Evolutionary conservation across 2,888 invertebrate genomes (phyloP).

Genomic region (Aspidiotus destructor): DNA sequence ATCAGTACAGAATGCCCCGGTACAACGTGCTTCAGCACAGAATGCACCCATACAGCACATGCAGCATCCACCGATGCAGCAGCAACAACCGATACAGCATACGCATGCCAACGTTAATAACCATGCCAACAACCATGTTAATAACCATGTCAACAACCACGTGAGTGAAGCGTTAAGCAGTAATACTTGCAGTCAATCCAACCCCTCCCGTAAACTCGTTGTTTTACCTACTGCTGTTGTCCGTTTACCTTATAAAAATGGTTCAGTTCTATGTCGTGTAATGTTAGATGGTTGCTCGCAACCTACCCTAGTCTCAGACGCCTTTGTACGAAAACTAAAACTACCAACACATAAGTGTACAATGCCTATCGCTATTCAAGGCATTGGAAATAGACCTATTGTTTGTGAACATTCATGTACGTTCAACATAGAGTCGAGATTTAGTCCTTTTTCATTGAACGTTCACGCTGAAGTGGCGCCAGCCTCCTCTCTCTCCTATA

Average conservation of each 20-base stretch:
- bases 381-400: not conserved
- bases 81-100: too few species aligned
- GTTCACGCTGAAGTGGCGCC: not conserved
- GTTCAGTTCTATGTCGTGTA: not conserved
- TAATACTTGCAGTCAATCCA: not conserved
- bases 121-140: too few species aligned
- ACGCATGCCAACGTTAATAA: too few species aligned
- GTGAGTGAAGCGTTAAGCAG: too few species aligned
- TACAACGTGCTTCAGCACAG: too few species aligned
- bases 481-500: not conserved
- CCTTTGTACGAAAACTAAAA: not conserved
- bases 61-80: too few species aligned
- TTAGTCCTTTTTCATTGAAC: not conserved
- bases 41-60: too few species aligned
- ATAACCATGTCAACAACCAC: too few species aligned
- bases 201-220: too few species aligned
- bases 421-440: not conserved
- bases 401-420: not conserved
- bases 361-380: not conserved
- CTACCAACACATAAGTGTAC: not conserved
- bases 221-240: not conserved
- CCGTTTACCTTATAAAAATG: not conserved
- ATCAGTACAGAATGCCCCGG: too few species aligned
- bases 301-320: not conserved
- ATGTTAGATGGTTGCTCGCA: not conserved